Evolutionary conservation across 23 tunicate genomes (phyloP), one percentile per base, ranked within the genome.

Genomic region (Trididemnum miniatum): DNA sequence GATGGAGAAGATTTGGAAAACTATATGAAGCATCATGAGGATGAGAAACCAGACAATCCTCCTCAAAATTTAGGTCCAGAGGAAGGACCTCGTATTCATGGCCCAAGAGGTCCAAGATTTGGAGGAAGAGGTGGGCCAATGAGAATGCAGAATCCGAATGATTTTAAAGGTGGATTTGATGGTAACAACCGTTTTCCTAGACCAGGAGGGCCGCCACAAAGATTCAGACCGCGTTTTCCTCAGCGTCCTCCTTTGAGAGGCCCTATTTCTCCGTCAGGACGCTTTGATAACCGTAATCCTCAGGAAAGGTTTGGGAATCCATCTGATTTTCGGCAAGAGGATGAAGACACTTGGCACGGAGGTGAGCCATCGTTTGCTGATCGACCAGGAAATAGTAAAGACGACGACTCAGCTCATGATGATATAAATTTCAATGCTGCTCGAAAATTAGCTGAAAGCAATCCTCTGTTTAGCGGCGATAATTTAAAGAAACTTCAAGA

Each of bases 401-500:
- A 62, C 4, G 67, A 25, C 20, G 5, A 20, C 25, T n/a, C 67
- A 4, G 27, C 25, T 31, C 37, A 67, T 5, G 38, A 67, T 7
- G 75, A 67, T 7, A 36, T 74, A 2, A 24, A 24, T 5, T 74
- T 74, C 9, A 28, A 54, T 12, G 66, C 67, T 25, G 82, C 67
- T 29, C 82, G 36, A 29, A 35, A 77, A 38, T 24, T 83, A 23
- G 72, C 57, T 12, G 86, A 74, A 30, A 73, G 37, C 62, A 83
- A 83, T 34, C 87, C 80, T n/a, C 74, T 83, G 3, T 83, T 83
- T 30, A 73, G 66, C 24, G 87, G 81, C n/a, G 87, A 83, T 3
- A 83, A 83, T 39, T 35, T 83, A 23, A 83, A 63, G 36, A 83
- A 83, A 36, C 64, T 83, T 9, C 87, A 83, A 36, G 81, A 83